These are phyloP conservation scores for Drosophila phalerata DNA, from an alignment of 2,888 invertebrate species.

Conservation along the genomic window DNA sequence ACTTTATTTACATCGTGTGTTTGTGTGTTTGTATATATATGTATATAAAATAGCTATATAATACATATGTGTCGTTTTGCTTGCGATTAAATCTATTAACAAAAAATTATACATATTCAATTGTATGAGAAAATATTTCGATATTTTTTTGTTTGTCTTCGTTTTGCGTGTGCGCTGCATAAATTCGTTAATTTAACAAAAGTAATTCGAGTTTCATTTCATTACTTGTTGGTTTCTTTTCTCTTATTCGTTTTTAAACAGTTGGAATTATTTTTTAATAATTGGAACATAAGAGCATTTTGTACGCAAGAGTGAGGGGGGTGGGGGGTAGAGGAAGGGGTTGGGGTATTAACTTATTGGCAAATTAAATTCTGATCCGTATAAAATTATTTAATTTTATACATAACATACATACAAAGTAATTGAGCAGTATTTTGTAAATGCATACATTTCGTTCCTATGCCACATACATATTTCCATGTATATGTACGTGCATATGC, in stretches of 20 bases:
- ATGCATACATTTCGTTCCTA: slow-evolving; percentile 40
- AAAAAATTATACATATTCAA: slow-evolving; percentile 9
- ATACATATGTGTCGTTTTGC: slow-evolving; percentile 23
- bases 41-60: slow-evolving; percentile 27
- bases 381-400: slow-evolving; percentile 39
- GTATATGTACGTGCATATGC: slow-evolving; percentile 23
- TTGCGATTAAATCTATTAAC: slow-evolving; percentile 8
- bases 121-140: slow-evolving; percentile 11
- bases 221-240: slow-evolving; percentile 1
- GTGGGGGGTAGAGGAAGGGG: background rate
- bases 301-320: background rate
- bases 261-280: slow-evolving; percentile 15
- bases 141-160: slow-evolving; percentile 1
- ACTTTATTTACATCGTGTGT: slow-evolving; percentile 51
- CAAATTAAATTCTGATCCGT: slow-evolving; percentile 30
- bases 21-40: slow-evolving; percentile 7
- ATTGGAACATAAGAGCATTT: slow-evolving; percentile 1
- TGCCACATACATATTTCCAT: slow-evolving; percentile 26
- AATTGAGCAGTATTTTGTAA: slow-evolving; percentile 41
- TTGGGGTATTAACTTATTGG: slow-evolving; percentile 10
- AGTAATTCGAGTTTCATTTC: slow-evolving; percentile 19
- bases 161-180: slow-evolving; percentile 22
- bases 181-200: slow-evolving; percentile 41
- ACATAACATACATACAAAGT: slow-evolving; percentile 46
- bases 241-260: background rate